phyloP scores from a whole-genome alignment of 2,888 invertebrate genomes.

The Smittia aterrima region DNA sequence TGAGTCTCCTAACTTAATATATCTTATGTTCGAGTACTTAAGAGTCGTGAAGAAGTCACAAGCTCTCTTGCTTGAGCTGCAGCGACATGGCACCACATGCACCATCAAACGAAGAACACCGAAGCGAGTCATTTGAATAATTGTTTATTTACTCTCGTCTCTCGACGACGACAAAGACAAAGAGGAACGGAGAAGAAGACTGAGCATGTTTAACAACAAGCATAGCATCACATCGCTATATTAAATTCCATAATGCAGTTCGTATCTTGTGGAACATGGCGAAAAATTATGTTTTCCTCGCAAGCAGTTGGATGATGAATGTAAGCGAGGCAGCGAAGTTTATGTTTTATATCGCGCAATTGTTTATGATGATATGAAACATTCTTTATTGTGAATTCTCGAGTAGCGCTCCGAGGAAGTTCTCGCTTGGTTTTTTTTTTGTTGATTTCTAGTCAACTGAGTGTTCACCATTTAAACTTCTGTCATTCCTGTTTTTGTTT shows the following conservation, averaged over 20 bases:
- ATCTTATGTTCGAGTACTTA: background rate
- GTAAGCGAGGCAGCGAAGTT: background rate
- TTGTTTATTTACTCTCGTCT: slow-evolving; percentile 7
- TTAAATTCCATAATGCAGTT: slow-evolving; percentile 27
- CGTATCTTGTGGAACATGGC: background rate
- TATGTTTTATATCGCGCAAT: background rate
- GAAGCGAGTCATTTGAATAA: slow-evolving; percentile 30
- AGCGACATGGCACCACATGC: slow-evolving; percentile 7
- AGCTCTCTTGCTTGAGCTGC: background rate
- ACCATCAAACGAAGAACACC: slow-evolving; percentile 15
- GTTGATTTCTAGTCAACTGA: too few relatives aligned
- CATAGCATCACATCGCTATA: slow-evolving; percentile 19
- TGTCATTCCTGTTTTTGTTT: too few relatives aligned
- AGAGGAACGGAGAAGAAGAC: slow-evolving; percentile 2
- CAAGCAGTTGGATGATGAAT: background rate
- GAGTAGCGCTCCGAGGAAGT: too few relatives aligned
- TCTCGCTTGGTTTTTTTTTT: too few relatives aligned
- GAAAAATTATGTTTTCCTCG: slow-evolving; percentile 12
- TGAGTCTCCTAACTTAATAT: background rate
- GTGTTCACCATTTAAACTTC: too few relatives aligned
- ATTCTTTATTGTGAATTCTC: too few relatives aligned
- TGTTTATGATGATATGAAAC: too few relatives aligned
- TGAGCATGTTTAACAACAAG: slow-evolving; percentile 7
- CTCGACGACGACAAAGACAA: background rate
- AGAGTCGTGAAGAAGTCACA: background rate